Base-by-base conservation (phyloP, 2,888 invertebrate species). In the Xanthia togata region DNA sequence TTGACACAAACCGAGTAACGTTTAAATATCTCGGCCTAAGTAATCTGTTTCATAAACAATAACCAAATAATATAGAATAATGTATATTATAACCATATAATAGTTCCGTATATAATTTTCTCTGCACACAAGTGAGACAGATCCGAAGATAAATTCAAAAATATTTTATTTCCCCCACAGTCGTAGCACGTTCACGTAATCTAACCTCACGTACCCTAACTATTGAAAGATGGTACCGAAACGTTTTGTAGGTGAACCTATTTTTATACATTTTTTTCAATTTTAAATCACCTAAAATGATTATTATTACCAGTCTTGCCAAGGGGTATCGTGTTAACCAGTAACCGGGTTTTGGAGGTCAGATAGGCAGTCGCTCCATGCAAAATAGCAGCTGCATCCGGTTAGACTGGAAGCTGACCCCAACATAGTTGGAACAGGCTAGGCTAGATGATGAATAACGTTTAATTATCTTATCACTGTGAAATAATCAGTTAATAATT, bases 161-260 rank as follows among this genome's bases (percentile, higher is more conserved):
- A 71, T 83, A 79, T 83, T 74, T 59, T 47, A 64, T 31, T 64
- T 50, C 41, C 20, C 57, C 71, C 20, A 69, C 63, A 76, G 53
- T 83, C 71, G 50, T 44, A 72, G 62, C 81, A 85, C 77, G 84
- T 73, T n/a, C 70, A n/a, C 59, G 41, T 63, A 81, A 81, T 86
- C 57, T 59, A 50, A 72, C 77, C 75, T 76, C 81, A 74, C 79
- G 79, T 78, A 57, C 76, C 31, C 47, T 60, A 76, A 82, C 86
- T 78, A 82, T 84, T 76, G 75, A 64, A 72, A 76, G 62, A 69
- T 72, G 75, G 23, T 41, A 62, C 44, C 41, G 23, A 64, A 62
- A 62, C 64, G 55, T 64, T 78, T 59, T 59, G 23, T 76, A 53
- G 35, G 17, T 23, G 57, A 70, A 81, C 53, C 71, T 38, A 62